Percentiles rank a stretch among this genome's conserved stretches.
phyloP scores from a whole-genome alignment of 2,888 invertebrate species.

The Ormyrus labotus region DNA sequence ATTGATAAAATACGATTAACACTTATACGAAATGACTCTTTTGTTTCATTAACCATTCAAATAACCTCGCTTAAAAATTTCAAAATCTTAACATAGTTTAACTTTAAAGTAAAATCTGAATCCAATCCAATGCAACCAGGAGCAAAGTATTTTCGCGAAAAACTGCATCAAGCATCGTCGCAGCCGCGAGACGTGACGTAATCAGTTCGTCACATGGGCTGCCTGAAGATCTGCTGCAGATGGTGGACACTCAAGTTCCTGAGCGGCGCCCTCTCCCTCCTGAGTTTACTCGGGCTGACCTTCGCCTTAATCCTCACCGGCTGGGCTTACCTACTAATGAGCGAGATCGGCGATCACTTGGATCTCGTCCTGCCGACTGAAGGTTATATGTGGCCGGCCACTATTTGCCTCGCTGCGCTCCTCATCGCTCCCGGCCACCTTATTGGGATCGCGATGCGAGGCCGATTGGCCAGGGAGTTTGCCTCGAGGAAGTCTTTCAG shows the following conservation, averaged over 20 bases:
- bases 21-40: no score
- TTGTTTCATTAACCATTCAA: no score
- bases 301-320: not conserved
- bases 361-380: slow-evolving; percentile 59
- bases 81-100: not conserved
- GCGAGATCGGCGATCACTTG: slow-evolving; percentile 53
- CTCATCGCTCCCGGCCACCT: slow-evolving; percentile 59
- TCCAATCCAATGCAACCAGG: no score
- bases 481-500: not conserved
- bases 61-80: no score
- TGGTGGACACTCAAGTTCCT: slow-evolving; percentile 8
- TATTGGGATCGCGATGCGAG: slow-evolving; percentile 49
- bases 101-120: not conserved
- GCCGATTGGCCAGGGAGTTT: slow-evolving; percentile 2
- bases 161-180: not conserved
- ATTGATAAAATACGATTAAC: no score
- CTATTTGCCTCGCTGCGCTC: slow-evolving; percentile 53
- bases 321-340: slow-evolving; percentile 12
- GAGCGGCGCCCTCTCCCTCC: slow-evolving; percentile 1
- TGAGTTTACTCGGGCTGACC: slow-evolving; percentile 37
- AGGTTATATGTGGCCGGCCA: slow-evolving; percentile 59
- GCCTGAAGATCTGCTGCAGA: slow-evolving; percentile 13
- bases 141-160: no score
- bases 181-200: not conserved
- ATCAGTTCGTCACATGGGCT: not conserved